Evolutionary conservation across 2,113 vertebrate species (phyloP), one percentile per base, ranked within the genome.

Genomic region (Oncorhynchus mykiss): DNA sequence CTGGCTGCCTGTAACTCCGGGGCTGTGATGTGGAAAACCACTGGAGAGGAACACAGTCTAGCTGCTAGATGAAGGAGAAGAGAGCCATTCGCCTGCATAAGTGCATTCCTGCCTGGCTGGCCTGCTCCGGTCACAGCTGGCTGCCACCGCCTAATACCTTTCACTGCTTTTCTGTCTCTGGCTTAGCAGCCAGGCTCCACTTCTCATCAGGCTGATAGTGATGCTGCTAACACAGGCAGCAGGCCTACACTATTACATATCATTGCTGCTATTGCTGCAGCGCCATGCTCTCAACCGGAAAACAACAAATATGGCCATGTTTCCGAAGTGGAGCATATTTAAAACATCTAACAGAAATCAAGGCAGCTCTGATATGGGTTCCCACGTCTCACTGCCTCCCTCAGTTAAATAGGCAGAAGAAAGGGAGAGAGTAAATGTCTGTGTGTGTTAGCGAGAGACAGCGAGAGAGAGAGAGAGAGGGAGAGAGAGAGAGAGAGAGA

Each of bases 261-360:
- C 64, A 29, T n/a, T 67, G 24, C 65, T 24, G 65, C 65, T 45
- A 45, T 45, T 45, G 39, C 25, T 24, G 13, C 65, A 29, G 24
- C 3, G 4, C 65, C 14, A 29, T 9, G 24, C 12, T 29, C 24
- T 67, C 65, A 27, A 27, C 24, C 11, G 25, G 22, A 25, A 67
- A 67, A 25, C 25, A 9, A 27, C 2, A 27, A 29, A 67, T 12
- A 29, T 12, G 5, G 25, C 3, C 29, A 31, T 82, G 86, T 82
- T 82, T 84, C 80, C 84, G 70, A 84, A 87, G 69, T 64, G 72
- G 81, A 82, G 75, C 86, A 82, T 80, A 91, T 91, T 91, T 89
- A 88, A 71, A 88, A 79, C 86, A 88, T 90, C 85, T 90, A 89
- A 89, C 87, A 87, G 27, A 87, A 84, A 88, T 87, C 76, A 82